These are phyloP conservation scores for Sitobion miscanthi DNA, from an alignment of 1,140 invertebrate species.

Conservation along the genomic window DNA sequence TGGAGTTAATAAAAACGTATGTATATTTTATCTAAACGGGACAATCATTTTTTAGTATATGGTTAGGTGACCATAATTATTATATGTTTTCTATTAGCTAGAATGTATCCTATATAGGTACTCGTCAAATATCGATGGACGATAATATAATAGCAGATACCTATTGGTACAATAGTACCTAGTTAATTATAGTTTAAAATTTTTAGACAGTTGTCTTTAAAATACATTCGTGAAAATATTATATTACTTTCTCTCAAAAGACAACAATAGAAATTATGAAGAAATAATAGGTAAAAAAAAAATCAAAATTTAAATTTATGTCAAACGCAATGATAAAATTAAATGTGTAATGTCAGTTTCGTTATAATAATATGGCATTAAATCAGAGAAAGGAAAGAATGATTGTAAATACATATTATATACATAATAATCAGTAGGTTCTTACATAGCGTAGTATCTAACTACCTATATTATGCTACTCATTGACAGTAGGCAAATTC, in stretches of 20 bases:
- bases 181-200: neutral
- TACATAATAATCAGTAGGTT: neutral
- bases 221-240: neutral
- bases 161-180: neutral
- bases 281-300: neutral
- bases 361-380: conserved; percentile 16
- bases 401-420: neutral
- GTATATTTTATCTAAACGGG: neutral
- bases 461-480: neutral
- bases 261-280: neutral
- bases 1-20: neutral
- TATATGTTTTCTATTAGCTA: neutral
- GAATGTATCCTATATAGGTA: neutral
- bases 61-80: neutral
- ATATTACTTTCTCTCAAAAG: neutral
- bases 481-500: neutral
- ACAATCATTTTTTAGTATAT: neutral
- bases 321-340: neutral
- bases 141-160: neutral
- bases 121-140: neutral
- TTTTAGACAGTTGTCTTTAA: neutral
- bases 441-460: neutral
- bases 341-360: neutral
- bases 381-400: neutral
- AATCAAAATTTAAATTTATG: neutral